These are phyloP conservation scores for Orycteropus afer DNA, from an alignment of 2,113 vertebrate genomes.

Conservation along the genomic window DNA sequence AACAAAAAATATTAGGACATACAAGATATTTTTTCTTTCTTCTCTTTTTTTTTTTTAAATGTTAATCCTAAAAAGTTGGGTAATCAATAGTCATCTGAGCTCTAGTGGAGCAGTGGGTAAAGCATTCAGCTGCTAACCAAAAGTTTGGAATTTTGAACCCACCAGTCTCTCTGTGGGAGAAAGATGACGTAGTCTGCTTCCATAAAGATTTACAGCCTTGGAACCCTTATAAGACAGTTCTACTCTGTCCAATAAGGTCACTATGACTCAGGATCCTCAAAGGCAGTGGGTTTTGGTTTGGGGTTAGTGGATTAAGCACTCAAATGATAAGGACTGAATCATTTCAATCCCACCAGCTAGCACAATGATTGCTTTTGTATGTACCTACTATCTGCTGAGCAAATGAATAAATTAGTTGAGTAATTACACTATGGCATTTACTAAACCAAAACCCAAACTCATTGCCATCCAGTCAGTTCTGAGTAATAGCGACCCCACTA, in stretches of 20 bases:
- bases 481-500: neutral
- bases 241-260: no score
- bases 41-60: neutral
- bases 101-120: no score
- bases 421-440: conserved; percentile 14
- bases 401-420: neutral
- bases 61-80: neutral
- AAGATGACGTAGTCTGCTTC: no score
- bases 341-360: neutral
- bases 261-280: no score
- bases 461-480: neutral
- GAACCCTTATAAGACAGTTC: no score
- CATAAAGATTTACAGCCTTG: no score
- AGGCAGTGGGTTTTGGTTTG: no score
- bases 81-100: neutral
- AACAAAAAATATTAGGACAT: neutral
- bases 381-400: neutral
- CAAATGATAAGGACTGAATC: neutral
- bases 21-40: neutral
- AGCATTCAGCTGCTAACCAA: no score
- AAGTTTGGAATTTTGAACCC: no score
- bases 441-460: no score
- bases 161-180: no score
- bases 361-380: neutral
- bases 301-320: neutral